Evolutionary conservation across 2,797 vertebrate species (phyloP).

Genomic region (Artibeus jamaicensis): DNA sequence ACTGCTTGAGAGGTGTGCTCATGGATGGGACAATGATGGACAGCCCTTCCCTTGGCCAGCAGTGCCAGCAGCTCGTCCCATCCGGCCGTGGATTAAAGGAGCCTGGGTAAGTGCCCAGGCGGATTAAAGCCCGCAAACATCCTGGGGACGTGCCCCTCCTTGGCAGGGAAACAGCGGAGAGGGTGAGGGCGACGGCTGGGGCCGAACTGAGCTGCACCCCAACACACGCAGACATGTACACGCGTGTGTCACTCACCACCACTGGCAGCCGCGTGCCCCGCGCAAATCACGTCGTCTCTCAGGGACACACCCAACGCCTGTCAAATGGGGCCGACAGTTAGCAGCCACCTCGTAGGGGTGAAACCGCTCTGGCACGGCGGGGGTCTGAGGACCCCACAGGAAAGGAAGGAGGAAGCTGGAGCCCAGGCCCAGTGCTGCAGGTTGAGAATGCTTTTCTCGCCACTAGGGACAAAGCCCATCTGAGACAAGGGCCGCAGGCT

Average conservation of each 20-base stretch:
- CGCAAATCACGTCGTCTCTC: background rate
- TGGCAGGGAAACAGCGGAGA: constrained; percentile 31
- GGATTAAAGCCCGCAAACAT: constrained; percentile 68
- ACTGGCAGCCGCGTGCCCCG: background rate
- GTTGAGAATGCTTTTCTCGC: background rate
- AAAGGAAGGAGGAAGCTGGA: background rate
- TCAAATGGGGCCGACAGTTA: background rate
- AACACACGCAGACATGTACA: rapidly evolving
- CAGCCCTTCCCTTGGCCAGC: constrained; percentile 54
- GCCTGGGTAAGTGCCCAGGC: constrained; percentile 67
- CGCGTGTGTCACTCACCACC: background rate
- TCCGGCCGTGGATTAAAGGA: constrained; percentile 65
- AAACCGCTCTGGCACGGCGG: background rate
- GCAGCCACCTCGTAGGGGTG: background rate
- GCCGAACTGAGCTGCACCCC: background rate
- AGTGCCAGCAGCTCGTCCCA: constrained; percentile 64
- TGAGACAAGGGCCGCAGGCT: background rate
- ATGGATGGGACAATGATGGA: constrained; percentile 57
- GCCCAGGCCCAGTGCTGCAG: background rate
- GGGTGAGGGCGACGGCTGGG: background rate
- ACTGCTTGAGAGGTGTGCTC: constrained; percentile 67
- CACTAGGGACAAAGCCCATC: background rate
- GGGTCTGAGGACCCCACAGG: background rate
- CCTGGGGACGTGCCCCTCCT: constrained; percentile 52
- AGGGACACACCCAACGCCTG: rapidly evolving